A percentile compares a stretch with the other conserved stretches of the same genome.
These are phyloP conservation scores for Lamellibrachia satsuma DNA, from an alignment of 2,888 invertebrate species.

Conservation along the genomic window DNA sequence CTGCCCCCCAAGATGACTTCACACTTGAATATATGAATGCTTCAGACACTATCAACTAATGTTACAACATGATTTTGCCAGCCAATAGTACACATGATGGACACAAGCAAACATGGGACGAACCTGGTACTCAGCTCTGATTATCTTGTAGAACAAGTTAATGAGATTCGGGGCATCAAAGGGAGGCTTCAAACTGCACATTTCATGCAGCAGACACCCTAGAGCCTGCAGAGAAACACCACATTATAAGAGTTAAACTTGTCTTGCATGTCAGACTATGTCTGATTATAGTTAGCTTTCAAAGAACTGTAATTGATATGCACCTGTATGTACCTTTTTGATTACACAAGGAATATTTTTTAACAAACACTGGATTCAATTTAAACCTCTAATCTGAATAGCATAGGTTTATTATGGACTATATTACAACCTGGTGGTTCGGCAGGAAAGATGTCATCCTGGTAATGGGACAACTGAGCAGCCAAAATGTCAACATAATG, in stretches of 20 bases:
- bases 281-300: not conserved
- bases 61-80: not conserved
- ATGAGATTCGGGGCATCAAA: slow-evolving; percentile 62
- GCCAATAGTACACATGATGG: not conserved
- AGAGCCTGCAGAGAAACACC: slow-evolving; percentile 50
- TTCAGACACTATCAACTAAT: not conserved
- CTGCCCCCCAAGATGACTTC: too few species aligned
- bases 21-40: too few species aligned
- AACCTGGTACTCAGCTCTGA: slow-evolving; percentile 59
- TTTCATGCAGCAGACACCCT: slow-evolving; percentile 62
- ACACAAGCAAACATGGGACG: not conserved
- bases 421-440: not conserved
- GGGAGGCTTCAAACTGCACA: slow-evolving; percentile 57
- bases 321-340: not conserved
- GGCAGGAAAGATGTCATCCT: too few species aligned
- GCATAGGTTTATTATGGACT: not conserved
- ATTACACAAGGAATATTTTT: too few species aligned
- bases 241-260: not conserved
- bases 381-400: too few species aligned
- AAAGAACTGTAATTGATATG: not conserved
- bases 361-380: too few species aligned
- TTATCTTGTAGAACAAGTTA: slow-evolving; percentile 61
- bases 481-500: too few species aligned
- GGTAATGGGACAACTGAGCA: too few species aligned
- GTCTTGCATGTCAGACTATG: not conserved